Percentiles rank a stretch among this genome's conserved stretches.
These are phyloP conservation scores for Limnephilus lunatus DNA, from an alignment of 2,888 invertebrate genomes.

Conservation along the genomic window DNA sequence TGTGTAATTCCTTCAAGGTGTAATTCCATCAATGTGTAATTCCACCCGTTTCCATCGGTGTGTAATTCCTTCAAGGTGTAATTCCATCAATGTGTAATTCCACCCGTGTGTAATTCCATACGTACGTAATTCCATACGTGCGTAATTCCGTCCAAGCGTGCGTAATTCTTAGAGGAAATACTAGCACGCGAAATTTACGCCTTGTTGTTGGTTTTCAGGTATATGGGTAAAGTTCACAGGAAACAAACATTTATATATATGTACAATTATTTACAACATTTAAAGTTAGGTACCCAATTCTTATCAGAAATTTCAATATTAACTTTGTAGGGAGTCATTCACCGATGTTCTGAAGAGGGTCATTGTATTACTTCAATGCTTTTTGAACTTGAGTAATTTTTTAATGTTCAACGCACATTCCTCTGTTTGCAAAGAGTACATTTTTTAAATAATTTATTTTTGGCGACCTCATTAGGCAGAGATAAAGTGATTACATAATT, in stretches of 20 bases:
- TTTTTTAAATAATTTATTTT: background rate
- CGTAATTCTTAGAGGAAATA: too few species aligned
- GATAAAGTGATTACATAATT: background rate
- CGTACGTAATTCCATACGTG: too few species aligned
- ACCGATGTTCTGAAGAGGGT: background rate
- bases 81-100: too few species aligned
- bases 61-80: too few species aligned
- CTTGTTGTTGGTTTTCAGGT: background rate
- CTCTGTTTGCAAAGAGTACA: background rate
- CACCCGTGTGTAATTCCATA: too few species aligned
- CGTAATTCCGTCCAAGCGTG: too few species aligned
- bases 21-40: too few species aligned
- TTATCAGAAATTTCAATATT: background rate
- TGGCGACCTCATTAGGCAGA: background rate
- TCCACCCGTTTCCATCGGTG: too few species aligned
- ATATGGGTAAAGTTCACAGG: background rate
- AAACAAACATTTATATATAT: background rate
- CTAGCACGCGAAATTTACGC: too few species aligned
- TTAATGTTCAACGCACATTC: background rate
- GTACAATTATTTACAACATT: background rate
- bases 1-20: too few species aligned
- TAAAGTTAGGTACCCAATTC: background rate
- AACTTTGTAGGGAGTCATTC: background rate
- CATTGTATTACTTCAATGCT: background rate
- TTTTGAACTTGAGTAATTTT: background rate